Conservation (phyloP, 1,140 invertebrate genomes). For the Triops longicaudatus region DNA sequence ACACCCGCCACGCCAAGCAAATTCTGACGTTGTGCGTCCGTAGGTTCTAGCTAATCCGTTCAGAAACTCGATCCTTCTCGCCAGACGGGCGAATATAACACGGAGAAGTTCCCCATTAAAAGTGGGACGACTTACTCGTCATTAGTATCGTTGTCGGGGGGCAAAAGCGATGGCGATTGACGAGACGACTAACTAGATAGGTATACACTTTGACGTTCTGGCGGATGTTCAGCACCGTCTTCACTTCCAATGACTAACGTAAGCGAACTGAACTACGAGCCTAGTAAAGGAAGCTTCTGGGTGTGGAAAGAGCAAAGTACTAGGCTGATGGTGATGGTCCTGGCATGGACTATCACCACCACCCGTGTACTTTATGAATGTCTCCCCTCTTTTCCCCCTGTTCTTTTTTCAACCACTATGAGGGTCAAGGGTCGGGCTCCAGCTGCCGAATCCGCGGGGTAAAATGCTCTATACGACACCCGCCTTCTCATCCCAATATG, state of each 20-base stretch:
- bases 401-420: slow-evolving; percentile 3
- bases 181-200: slow-evolving; percentile 5
- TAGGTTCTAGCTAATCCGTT: slow-evolving; percentile 30
- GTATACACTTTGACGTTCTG: background rate
- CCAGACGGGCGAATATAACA: slow-evolving; percentile 30
- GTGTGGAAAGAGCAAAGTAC: slow-evolving; percentile 13
- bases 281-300: background rate
- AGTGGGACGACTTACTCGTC: slow-evolving; percentile 2
- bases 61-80: slow-evolving; percentile 31
- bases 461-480: background rate
- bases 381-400: background rate
- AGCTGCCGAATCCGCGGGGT: slow-evolving; percentile 13
- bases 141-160: background rate
- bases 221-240: background rate
- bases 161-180: background rate
- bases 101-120: slow-evolving; percentile 27
- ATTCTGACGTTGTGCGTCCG: slow-evolving; percentile 31
- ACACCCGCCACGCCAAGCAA: slow-evolving; percentile 31
- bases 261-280: background rate
- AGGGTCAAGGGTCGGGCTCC: background rate
- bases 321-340: slow-evolving; percentile 8
- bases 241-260: slow-evolving; percentile 10
- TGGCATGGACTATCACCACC: slow-evolving; percentile 10
- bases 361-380: slow-evolving; percentile 8
- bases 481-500: background rate